Evolutionary conservation across 2,888 invertebrate species (phyloP), one percentile per base, ranked within the genome.

Genomic region (Lepidonotus clava): DNA sequence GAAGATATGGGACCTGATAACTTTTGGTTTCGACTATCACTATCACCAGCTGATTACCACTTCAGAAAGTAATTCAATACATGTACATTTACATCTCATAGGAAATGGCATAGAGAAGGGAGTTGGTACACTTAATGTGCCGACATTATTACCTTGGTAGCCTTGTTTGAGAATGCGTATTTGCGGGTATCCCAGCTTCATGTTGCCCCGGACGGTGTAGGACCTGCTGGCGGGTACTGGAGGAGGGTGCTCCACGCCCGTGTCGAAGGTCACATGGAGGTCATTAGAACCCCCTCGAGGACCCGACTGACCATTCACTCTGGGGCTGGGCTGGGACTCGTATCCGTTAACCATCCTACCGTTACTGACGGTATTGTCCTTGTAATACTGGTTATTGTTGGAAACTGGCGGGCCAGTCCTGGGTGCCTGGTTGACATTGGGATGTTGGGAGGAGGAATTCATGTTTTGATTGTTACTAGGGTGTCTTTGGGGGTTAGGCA

Each of bases 121-220:
- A 8, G 61, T 8, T 61, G 61, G 6, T 28, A 8, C n/a, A 61
- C 8, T 61, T 8, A 61, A 11, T 36, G 4, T 21, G 71, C 32
- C 34, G 14, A 36, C 4, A 1, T 11, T 24, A 71, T 71, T 11
- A 85, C 88, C 88, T 71, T 80, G 83, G 80, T 97, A 98, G 91
- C 97, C 96, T 95, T 97, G 97, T 95, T 97, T 97, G 97, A 98
- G 97, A 87, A 97, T 95, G 93, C 98, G 96, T 90, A 96, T 97
- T 95, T 98, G 98, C 89, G 98, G 98, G 95, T 98, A 98, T 91
- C 97, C 97, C 90, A 98, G 95, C 95, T 98, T 98, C 87, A 97
- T 97, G 94, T 98, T 97, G 91, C 97, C 97, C 40, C 97, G 95
- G 87, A 98, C 97, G 6, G 98, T 98, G 95, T 98, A 98, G 0